phyloP scores from a whole-genome alignment of 2,797 vertebrate species.

The Sorex maritimensis region DNA sequence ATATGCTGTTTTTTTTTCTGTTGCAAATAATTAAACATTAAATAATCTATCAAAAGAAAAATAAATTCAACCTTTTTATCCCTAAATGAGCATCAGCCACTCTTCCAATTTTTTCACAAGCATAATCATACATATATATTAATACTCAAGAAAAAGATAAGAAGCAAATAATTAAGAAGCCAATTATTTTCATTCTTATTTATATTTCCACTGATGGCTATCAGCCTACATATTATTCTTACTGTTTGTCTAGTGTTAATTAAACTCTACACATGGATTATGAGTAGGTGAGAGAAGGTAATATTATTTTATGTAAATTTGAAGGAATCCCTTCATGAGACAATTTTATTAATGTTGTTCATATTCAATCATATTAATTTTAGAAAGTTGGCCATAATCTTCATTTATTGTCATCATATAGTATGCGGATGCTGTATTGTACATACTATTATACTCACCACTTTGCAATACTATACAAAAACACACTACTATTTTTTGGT shows the following conservation, averaged over 20 bases:
- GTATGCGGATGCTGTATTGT: background rate
- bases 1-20: background rate
- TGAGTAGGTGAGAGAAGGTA: slow-evolving; percentile 31
- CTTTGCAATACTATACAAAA: background rate
- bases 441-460: background rate
- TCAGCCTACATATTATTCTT: slow-evolving; percentile 34
- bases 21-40: slow-evolving; percentile 19
- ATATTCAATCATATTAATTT: slow-evolving; percentile 1
- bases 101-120: slow-evolving; percentile 5
- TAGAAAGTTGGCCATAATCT: background rate
- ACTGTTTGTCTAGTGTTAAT: slow-evolving; percentile 58
- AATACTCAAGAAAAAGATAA: slow-evolving; percentile 66
- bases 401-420: slow-evolving; percentile 20
- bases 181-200: slow-evolving; percentile 59
- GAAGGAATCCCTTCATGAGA: slow-evolving; percentile 59
- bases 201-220: slow-evolving; percentile 44
- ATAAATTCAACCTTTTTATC: background rate
- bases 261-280: slow-evolving; percentile 51
- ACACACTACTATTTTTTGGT: background rate
- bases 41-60: background rate
- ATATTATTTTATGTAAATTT: background rate
- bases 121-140: background rate
- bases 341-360: background rate
- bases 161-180: slow-evolving; percentile 28
- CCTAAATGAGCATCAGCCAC: background rate